Conservation (phyloP, 2,888 invertebrate species). For the Asteroscopus sphinx region DNA sequence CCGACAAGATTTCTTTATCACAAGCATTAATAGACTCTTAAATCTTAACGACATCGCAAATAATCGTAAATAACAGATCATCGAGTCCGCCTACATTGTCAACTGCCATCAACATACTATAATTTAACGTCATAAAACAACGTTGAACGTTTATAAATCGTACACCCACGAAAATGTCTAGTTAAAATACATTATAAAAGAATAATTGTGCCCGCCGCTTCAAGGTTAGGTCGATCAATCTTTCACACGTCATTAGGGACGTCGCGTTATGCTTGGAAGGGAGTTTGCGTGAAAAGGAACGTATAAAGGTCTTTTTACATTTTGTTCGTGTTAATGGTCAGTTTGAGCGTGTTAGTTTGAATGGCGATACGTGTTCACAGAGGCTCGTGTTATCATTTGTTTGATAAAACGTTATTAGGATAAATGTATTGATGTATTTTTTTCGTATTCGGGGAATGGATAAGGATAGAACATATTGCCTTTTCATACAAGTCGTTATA, state of each 20-base stretch:
- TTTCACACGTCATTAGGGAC: conserved; percentile 69
- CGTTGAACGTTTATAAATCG: conserved; percentile 64
- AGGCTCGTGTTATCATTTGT: conserved; percentile 24
- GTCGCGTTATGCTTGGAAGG: conserved; percentile 71
- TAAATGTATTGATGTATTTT: conserved; percentile 16
- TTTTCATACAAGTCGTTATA: conserved; percentile 7
- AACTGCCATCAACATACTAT: conserved; percentile 59
- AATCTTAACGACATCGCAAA: conserved; percentile 55
- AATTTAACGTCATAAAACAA: conserved; percentile 61
- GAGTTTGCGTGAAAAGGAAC: conserved; percentile 60
- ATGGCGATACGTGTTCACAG: conserved; percentile 44
- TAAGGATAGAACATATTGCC: conserved; percentile 1
- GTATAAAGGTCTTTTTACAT: conserved; percentile 50
- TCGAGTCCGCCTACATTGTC: conserved; percentile 59
- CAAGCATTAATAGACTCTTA: conserved; percentile 52
- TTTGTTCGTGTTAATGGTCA: conserved; percentile 57
- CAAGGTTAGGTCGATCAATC: conserved; percentile 68
- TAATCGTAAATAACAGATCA: conserved; percentile 58
- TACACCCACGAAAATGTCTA: conserved; percentile 60
- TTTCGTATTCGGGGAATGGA: conserved; percentile 8
- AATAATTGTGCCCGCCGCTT: conserved; percentile 60
- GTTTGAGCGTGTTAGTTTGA: conserved; percentile 40
- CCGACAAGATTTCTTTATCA: conserved; percentile 47
- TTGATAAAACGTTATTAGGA: conserved; percentile 26
- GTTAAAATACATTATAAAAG: conserved; percentile 66